Percentiles rank a stretch among this genome's conserved stretches.
phyloP scores from a whole-genome alignment of 2,113 vertebrate genomes.

The Marmota monax region DNA sequence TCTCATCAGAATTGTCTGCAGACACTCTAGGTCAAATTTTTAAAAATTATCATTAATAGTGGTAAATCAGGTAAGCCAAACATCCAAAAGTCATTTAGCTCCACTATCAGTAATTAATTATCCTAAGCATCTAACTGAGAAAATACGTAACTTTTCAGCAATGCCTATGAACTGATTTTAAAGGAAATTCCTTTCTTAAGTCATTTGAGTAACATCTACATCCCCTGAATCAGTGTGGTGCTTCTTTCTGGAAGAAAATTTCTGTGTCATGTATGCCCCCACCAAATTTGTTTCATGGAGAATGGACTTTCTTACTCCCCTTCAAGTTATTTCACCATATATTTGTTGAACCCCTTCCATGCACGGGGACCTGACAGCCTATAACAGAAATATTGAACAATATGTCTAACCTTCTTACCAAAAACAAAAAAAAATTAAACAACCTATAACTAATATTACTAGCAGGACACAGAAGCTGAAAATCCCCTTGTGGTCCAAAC shows the following conservation, averaged over 20 bases:
- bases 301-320: background rate
- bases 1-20: background rate
- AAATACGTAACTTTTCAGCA: background rate
- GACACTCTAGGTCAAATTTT: background rate
- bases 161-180: background rate
- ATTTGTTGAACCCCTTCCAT: background rate
- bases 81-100: background rate
- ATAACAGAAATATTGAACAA: background rate
- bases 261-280: no score
- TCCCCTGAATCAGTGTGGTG: background rate
- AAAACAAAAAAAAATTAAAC: background rate
- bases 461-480: background rate
- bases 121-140: background rate
- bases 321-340: background rate
- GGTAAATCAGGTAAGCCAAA: background rate
- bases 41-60: background rate
- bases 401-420: background rate
- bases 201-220: background rate
- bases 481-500: background rate
- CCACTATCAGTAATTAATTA: background rate
- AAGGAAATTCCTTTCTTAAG: background rate
- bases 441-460: background rate
- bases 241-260: background rate
- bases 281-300: background rate
- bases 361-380: background rate